Evolutionary conservation across 1,140 invertebrate species (phyloP), one percentile per base, ranked within the genome.

Genomic region (Coptotermes formosanus): DNA sequence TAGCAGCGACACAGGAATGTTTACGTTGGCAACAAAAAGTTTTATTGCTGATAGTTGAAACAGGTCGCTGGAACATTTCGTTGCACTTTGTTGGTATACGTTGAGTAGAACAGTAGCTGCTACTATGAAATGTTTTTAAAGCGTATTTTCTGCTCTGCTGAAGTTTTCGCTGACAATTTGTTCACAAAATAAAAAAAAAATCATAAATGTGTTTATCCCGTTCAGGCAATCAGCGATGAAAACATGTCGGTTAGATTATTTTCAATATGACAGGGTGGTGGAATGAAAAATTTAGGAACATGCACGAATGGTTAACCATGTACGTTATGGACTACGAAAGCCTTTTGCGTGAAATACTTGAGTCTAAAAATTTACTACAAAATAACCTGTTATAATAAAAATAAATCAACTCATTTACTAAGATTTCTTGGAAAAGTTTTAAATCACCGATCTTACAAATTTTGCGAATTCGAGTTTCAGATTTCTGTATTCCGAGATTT

Each of bases 1-100:
- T 75, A 75, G 64, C 59, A 59, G 59, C 64, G n/a, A 25, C n/a
- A 75, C 64, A 75, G 64, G 64, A 75, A 75, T 75, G 64, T 75
- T 75, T 75, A 75, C 64, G 64, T 75, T 75, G 64, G 64, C 64
- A 30, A 75, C 64, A 75, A 75, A 48, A 75, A 75, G 64, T 75
- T 75, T 75, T 75, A 75, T 75, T 75, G n/a, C 64, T 75, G 64
- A 25, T 75, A 75, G 64, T 7, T 75, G 64, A 75, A 75, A 75
- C 64, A 75, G 64, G 64, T 75, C 64, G 25, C 25, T 75, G 64
- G 64, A 25, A 75, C 64, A 75, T 75, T 30, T 75, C n/a, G n/a
- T 25, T 75, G 64, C 64, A 25, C n/a, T 25, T n/a, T 75, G 64
- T 75, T 75, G 64, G 64, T 75, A 75, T 69, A 75, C 64, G n/a